Percentiles rank a stretch among this genome's conserved stretches.
Conservation (phyloP, 2,888 invertebrate species). For the Eremobia ochroleuca region DNA sequence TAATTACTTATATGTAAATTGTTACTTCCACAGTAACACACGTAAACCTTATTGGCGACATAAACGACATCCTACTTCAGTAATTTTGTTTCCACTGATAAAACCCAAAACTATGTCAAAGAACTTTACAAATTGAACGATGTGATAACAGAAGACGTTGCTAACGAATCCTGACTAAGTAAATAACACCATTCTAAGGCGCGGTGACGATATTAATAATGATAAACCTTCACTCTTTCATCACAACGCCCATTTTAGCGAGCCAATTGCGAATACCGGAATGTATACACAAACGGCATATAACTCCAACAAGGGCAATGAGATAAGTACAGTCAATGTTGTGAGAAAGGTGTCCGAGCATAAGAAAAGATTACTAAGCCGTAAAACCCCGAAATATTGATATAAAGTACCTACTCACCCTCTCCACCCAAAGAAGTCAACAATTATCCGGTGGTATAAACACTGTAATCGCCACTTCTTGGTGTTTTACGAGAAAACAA, state of each 20-base stretch:
- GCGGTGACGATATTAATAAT: conserved; percentile 78
- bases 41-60: conserved; percentile 5
- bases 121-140: conserved; percentile 17
- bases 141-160: conserved; percentile 46
- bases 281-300: conserved; percentile 25
- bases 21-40: conserved; percentile 18
- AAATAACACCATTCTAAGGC: conserved; percentile 68
- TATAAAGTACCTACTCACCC: conserved; percentile 85
- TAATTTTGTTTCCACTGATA: conserved; percentile 20
- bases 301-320: conserved; percentile 17
- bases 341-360: conserved; percentile 28
- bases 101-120: conserved; percentile 21
- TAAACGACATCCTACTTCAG: conserved; percentile 14
- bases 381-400: conserved; percentile 78
- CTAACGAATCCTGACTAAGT: conserved; percentile 57
- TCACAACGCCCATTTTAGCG: conserved; percentile 86
- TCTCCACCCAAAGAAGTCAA: conserved; percentile 86
- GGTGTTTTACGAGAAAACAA: conserved; percentile 72
- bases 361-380: conserved; percentile 63
- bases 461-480: conserved; percentile 74
- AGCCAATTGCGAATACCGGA: conserved; percentile 51
- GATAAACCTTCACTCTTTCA: conserved; percentile 81
- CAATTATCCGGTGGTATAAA: conserved; percentile 77
- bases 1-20: neutral
- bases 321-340: conserved; percentile 27